Conservation (phyloP, 2,888 invertebrate genomes). For the Plebejus argus region DNA sequence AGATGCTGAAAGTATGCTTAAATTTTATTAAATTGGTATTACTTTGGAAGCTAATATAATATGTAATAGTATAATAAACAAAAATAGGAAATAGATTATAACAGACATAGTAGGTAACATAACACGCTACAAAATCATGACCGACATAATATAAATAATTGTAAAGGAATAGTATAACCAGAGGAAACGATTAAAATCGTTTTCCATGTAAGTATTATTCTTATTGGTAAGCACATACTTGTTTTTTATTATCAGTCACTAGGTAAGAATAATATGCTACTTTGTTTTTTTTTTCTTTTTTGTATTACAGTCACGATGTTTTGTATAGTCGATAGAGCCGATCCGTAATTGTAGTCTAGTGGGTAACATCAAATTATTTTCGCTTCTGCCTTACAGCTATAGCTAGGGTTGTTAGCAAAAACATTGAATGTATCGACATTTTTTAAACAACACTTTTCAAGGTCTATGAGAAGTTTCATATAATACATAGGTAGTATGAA, state of each 20-base stretch:
- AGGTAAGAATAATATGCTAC: neutral
- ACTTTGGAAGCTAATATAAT: no score
- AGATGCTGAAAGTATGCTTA: no score
- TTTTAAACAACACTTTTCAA: no score
- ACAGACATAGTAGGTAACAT: neutral
- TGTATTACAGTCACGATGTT: slow-evolving; percentile 27
- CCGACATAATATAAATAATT: slow-evolving; percentile 23
- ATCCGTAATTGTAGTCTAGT: slow-evolving; percentile 32
- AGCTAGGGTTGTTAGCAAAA: slow-evolving; percentile 1
- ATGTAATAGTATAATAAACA: no score
- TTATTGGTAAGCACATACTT: slow-evolving; percentile 31
- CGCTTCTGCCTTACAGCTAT: slow-evolving; percentile 29
- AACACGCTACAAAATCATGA: slow-evolving; percentile 6
- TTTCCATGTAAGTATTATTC: slow-evolving; percentile 32
- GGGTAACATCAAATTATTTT: slow-evolving; percentile 34
- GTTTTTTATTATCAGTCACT: slow-evolving; percentile 8
- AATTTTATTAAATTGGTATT: no score
- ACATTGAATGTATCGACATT: neutral
- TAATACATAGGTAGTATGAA: no score
- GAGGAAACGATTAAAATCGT: slow-evolving; percentile 35
- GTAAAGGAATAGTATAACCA: slow-evolving; percentile 18
- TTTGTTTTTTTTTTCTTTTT: neutral
- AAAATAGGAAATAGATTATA: no score
- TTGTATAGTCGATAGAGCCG: slow-evolving; percentile 16
- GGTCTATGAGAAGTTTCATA: no score